Percentiles rank a stretch among this genome's conserved stretches.
These are phyloP conservation scores for Melanotaenia pygmaea DNA, from an alignment of 2,797 vertebrate genomes.

Conservation along the genomic window DNA sequence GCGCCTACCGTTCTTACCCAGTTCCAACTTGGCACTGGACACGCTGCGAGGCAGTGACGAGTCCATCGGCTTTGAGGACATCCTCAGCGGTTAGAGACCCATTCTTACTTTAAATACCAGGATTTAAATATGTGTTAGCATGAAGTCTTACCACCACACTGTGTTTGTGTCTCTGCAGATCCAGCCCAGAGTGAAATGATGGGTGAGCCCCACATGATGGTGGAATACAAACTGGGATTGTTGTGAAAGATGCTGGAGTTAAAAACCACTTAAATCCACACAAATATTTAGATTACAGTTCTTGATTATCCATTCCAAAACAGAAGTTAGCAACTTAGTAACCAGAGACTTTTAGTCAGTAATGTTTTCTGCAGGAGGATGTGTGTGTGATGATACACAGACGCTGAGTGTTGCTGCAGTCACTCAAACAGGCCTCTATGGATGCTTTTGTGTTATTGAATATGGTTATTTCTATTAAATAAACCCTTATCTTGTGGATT, in stretches of 20 bases:
- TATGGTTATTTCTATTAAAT: constrained; percentile 74
- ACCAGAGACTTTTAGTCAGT: constrained; percentile 5
- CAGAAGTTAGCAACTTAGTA: constrained; percentile 1
- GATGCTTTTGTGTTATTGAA: constrained; percentile 51
- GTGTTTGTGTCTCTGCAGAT: constrained; percentile 82
- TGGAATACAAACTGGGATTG: constrained; percentile 92
- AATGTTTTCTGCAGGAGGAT: background rate
- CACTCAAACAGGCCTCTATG: constrained; percentile 13
- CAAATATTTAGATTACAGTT: constrained; percentile 14
- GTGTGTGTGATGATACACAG: background rate
- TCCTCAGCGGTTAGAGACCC: constrained; percentile 87
- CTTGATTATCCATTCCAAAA: constrained; percentile 31
- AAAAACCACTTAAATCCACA: background rate
- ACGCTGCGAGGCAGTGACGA: constrained; percentile 91
- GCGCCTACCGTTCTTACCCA: constrained; percentile 93
- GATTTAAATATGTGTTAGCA: background rate
- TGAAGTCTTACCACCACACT: background rate
- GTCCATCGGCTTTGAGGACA: constrained; percentile 92
- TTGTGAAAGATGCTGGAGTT: constrained; percentile 75
- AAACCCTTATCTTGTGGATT: constrained; percentile 17
- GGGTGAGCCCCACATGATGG: constrained; percentile 95
- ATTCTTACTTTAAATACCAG: background rate
- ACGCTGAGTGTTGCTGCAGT: constrained; percentile 2
- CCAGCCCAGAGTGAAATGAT: constrained; percentile 91
- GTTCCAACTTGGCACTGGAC: constrained; percentile 93